phyloP scores from a whole-genome alignment of 2,888 invertebrate species.

The Drosophila pullipes region DNA sequence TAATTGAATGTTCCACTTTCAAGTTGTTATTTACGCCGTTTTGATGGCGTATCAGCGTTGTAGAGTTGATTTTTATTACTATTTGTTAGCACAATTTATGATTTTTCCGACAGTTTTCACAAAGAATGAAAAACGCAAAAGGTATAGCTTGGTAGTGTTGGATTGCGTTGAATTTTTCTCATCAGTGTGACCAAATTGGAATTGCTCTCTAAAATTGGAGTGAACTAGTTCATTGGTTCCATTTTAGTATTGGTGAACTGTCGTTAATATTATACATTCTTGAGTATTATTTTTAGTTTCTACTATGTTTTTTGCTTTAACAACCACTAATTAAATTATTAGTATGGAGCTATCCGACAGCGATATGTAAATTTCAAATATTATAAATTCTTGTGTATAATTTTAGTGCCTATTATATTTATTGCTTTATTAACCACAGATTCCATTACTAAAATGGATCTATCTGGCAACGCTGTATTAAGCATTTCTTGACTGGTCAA shows the following conservation, averaged over 20 bases:
- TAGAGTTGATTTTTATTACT: neutral
- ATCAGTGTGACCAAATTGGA: neutral
- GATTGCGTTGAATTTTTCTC: neutral
- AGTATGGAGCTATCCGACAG: neutral
- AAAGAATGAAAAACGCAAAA: constrained; percentile 29
- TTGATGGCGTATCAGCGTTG: neutral
- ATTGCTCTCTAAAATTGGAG: neutral
- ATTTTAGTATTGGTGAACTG: neutral
- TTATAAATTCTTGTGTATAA: neutral
- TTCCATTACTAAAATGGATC: neutral
- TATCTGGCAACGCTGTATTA: constrained; percentile 16
- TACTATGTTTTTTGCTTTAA: neutral
- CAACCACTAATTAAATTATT: neutral
- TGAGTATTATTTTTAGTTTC: neutral
- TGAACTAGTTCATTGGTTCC: neutral
- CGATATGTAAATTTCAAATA: neutral
- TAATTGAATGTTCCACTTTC: neutral
- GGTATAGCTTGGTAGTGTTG: constrained; percentile 40
- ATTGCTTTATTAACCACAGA: too few relatives aligned
- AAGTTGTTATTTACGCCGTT: constrained; percentile 25
- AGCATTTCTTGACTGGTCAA: neutral
- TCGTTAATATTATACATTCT: neutral
- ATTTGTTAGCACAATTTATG: constrained; percentile 10
- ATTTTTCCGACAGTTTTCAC: constrained; percentile 39
- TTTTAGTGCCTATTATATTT: neutral